A percentile compares a stretch with the other conserved stretches of the same genome.
phyloP scores from a whole-genome alignment of 2,113 vertebrate species.

The Tringa solitaria region DNA sequence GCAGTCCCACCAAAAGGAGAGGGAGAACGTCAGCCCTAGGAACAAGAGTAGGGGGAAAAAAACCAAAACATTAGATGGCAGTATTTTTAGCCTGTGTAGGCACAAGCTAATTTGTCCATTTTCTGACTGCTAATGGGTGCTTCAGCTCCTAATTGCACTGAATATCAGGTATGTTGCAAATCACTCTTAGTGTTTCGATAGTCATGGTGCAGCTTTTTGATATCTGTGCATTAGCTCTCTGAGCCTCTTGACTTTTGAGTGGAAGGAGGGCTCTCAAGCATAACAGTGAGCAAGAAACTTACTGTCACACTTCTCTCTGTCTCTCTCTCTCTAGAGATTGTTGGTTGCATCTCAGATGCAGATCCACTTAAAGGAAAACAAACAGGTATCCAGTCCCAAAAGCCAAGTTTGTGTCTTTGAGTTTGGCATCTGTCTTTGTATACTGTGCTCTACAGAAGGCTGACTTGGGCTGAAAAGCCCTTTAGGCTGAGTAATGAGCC shows the following conservation, averaged over 20 bases:
- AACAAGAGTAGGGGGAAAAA: neutral
- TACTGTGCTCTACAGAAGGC: neutral
- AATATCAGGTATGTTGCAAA: slow-evolving; percentile 72
- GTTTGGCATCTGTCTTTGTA: neutral
- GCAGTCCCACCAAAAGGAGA: neutral
- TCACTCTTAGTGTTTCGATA: neutral
- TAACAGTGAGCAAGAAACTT: neutral
- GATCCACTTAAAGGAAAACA: neutral
- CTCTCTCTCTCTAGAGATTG: neutral
- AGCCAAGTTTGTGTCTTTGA: neutral
- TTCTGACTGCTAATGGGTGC: slow-evolving; percentile 83
- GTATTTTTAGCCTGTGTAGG: slow-evolving; percentile 69
- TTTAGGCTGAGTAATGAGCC: neutral
- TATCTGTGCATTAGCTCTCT: neutral
- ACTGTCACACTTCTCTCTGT: neutral
- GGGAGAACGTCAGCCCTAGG: neutral
- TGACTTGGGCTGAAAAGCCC: neutral
- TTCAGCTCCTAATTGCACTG: slow-evolving; percentile 82
- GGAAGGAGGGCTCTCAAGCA: neutral
- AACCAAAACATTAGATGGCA: neutral
- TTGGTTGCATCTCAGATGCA: neutral
- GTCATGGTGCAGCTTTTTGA: neutral
- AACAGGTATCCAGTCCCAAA: neutral
- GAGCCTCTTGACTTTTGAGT: neutral
- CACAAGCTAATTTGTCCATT: slow-evolving; percentile 79